A percentile compares a stretch with the other conserved stretches of the same genome.
These are phyloP conservation scores for Pantala flavescens DNA, from an alignment of 1,140 invertebrate genomes.

Conservation along the genomic window DNA sequence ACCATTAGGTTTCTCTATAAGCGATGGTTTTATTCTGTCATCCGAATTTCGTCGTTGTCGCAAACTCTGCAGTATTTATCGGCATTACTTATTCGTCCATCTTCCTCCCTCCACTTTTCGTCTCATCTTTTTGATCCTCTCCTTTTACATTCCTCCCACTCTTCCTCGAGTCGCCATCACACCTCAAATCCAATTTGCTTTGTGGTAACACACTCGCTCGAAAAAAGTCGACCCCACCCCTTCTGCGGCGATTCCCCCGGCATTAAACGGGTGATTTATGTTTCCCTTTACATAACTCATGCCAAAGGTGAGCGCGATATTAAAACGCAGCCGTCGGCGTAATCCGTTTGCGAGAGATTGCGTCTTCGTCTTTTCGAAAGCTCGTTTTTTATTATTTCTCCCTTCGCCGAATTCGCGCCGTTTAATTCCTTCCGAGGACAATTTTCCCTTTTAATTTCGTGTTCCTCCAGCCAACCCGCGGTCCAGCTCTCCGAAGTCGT, in stretches of 20 bases:
- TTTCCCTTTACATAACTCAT: constrained; percentile 10
- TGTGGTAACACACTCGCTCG: background rate
- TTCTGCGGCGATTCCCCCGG: background rate
- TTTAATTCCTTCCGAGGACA: too few relatives aligned
- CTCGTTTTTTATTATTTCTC: too few relatives aligned
- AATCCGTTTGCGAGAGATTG: background rate
- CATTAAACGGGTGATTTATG: constrained; percentile 2
- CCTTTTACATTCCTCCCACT: background rate
- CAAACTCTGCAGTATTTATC: too few relatives aligned
- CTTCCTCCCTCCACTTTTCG: background rate
- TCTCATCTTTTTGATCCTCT: background rate
- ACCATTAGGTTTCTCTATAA: too few relatives aligned
- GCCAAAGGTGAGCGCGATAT: background rate
- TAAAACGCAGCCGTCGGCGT: constrained; percentile 6
- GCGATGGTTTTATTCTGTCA: too few relatives aligned
- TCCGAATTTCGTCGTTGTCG: too few relatives aligned
- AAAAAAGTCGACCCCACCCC: background rate
- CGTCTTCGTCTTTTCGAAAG: background rate
- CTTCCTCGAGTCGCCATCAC: background rate
- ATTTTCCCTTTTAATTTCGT: too few relatives aligned
- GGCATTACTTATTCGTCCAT: background rate
- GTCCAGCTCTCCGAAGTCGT: too few relatives aligned
- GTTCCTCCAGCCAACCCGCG: too few relatives aligned
- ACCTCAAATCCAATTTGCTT: constrained; percentile 9
- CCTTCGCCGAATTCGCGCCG: too few relatives aligned